Percentiles rank a stretch among this genome's conserved stretches.
phyloP scores from a whole-genome alignment of 92 coral and sea anemone genomes.

The Heteractis magnifica region DNA sequence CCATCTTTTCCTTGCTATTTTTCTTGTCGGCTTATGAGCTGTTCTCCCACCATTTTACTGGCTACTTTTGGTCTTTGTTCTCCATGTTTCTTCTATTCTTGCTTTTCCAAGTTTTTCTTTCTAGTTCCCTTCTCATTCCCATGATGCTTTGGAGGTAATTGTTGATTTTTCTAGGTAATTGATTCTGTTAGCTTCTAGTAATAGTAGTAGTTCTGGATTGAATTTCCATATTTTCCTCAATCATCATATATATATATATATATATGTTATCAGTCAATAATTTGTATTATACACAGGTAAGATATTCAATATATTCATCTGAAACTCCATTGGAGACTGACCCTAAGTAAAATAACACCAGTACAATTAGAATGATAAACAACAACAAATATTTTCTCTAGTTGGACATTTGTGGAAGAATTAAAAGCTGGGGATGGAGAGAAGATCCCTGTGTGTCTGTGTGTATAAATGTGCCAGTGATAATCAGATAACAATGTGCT shows the following conservation, averaged over 20 bases:
- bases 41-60: neutral
- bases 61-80: neutral
- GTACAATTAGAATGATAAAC: neutral
- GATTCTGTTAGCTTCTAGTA: neutral
- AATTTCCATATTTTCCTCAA: neutral
- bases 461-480: neutral
- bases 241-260: neutral
- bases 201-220: neutral
- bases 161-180: neutral
- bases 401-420: neutral
- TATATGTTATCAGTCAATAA: neutral
- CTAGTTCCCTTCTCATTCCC: neutral
- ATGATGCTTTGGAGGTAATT: neutral
- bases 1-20: neutral
- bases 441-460: neutral
- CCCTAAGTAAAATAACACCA: constrained; percentile 2
- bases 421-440: neutral
- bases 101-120: neutral
- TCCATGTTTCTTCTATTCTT: neutral
- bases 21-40: neutral
- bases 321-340: constrained; percentile 18
- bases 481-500: no score
- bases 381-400: neutral
- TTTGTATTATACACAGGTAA: constrained; percentile 27
- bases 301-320: constrained; percentile 31